Conservation (phyloP, 2,888 invertebrate genomes). For the Entomobrya proxima region DNA sequence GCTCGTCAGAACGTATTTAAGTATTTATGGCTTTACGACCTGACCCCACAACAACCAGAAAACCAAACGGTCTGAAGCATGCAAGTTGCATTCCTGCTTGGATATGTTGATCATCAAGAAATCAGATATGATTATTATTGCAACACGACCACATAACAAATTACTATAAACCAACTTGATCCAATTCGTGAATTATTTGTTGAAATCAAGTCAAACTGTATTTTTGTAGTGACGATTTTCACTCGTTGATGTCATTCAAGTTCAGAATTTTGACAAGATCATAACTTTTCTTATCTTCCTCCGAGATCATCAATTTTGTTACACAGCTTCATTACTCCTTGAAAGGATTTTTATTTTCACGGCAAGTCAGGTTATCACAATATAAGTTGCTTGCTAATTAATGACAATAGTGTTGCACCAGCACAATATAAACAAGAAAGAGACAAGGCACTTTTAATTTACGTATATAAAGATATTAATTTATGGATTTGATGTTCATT, state of each 20-base stretch:
- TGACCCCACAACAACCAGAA: slow-evolving; percentile 24
- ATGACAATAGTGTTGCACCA: too few relatives aligned
- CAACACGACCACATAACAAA: neutral
- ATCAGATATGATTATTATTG: neutral
- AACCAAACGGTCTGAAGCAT: neutral
- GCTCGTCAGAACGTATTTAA: neutral
- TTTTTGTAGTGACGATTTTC: slow-evolving; percentile 11
- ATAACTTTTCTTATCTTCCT: slow-evolving; percentile 23
- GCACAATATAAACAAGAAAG: too few relatives aligned
- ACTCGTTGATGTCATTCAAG: neutral
- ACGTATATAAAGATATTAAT: neutral
- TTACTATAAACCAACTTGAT: neutral
- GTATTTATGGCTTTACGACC: slow-evolving; percentile 29
- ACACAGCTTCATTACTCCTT: neutral
- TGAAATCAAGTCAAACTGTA: slow-evolving; percentile 17
- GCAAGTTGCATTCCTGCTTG: neutral
- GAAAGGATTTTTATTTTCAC: neutral
- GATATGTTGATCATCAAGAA: neutral
- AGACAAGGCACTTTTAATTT: too few relatives aligned
- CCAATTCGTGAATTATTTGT: neutral
- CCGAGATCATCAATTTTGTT: neutral
- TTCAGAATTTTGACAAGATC: slow-evolving; percentile 9
- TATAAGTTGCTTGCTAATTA: neutral
- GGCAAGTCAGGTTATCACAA: neutral
- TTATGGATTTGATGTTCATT: too few relatives aligned